phyloP scores from a whole-genome alignment of 2,888 invertebrate species.

The Acanthosepion pharaonis region DNA sequence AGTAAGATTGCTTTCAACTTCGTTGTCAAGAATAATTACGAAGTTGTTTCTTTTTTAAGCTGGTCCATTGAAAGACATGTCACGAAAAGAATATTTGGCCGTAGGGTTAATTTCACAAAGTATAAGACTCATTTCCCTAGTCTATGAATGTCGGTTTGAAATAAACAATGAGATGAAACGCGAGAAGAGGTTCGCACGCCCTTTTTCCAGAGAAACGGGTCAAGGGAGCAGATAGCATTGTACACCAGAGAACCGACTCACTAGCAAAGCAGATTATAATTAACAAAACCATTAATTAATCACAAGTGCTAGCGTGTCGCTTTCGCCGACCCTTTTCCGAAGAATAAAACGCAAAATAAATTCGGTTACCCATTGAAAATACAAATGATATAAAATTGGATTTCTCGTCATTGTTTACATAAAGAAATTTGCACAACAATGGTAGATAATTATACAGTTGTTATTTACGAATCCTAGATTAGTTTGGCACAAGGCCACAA shows the following conservation, averaged over 20 bases:
- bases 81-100: not conserved
- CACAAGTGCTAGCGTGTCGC: conserved; percentile 16
- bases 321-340: not conserved
- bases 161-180: not conserved
- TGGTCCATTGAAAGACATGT: not conserved
- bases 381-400: not conserved
- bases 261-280: not conserved
- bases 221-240: conserved; percentile 1
- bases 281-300: not conserved
- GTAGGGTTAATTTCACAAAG: not conserved
- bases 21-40: not conserved
- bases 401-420: too few species aligned
- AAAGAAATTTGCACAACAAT: too few species aligned
- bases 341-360: not conserved
- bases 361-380: not conserved
- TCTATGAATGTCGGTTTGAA: not conserved
- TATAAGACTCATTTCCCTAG: not conserved
- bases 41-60: not conserved
- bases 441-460: too few species aligned
- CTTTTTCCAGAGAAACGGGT: not conserved
- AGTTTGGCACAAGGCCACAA: too few species aligned
- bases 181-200: conserved; percentile 3
- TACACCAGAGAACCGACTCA: not conserved
- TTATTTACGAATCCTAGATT: too few species aligned
- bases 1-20: not conserved